phyloP scores from a whole-genome alignment of 2,113 vertebrate species.

The Grammomys surdaster region DNA sequence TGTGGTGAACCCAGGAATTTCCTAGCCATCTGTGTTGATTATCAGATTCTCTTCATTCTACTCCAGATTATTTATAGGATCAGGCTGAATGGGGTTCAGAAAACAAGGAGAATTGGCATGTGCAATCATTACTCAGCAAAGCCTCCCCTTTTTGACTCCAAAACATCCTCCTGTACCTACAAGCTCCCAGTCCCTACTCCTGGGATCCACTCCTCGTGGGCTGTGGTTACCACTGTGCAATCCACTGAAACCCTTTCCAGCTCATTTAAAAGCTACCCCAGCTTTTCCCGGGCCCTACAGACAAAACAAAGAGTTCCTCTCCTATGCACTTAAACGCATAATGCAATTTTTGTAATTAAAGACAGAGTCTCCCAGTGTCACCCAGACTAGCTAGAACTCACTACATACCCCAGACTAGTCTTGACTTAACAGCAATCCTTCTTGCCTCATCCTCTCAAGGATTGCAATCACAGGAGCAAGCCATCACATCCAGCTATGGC shows the following conservation, averaged over 20 bases:
- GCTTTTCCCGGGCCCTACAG: not conserved
- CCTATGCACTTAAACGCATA: not conserved
- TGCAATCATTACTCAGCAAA: not conserved
- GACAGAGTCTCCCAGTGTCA: not conserved
- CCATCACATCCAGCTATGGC: not conserved
- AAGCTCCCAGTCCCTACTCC: not conserved
- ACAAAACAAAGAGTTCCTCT: not conserved
- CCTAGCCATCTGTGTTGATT: not conserved
- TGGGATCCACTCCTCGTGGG: not conserved
- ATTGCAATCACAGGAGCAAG: not conserved
- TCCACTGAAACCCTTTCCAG: not conserved
- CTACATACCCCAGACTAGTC: not conserved
- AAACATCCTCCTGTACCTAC: not conserved
- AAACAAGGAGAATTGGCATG: not conserved
- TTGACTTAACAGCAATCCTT: not conserved
- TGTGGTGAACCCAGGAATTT: not conserved
- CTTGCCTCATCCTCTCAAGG: not conserved
- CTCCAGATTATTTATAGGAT: not conserved
- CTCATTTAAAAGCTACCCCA: not conserved
- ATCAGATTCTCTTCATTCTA: not conserved
- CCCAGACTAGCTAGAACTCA: not conserved
- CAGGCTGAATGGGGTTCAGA: not conserved
- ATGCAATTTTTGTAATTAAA: not conserved
- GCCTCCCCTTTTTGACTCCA: not conserved
- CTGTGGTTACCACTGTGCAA: rapidly evolving